Percentiles rank a stretch among this genome's conserved stretches.
Conservation (phyloP, 2,888 invertebrate genomes). For the Seladonia tumulorum region DNA sequence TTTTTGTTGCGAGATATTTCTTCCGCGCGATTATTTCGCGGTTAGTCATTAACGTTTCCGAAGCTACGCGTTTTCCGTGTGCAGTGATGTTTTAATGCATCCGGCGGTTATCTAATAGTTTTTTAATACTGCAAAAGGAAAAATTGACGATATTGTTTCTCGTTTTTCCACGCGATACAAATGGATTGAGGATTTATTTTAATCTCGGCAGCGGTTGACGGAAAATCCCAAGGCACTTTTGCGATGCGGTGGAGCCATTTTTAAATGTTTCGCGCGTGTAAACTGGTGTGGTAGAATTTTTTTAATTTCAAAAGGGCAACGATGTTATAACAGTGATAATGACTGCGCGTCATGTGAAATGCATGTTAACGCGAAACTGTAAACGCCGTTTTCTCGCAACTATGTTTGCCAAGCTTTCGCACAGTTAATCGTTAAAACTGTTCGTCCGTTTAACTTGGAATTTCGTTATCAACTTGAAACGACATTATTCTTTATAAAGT, state of each 20-base stretch:
- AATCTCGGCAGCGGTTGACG: not conserved
- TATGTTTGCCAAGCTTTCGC: not conserved
- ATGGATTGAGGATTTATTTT: not conserved
- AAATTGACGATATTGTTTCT: no score
- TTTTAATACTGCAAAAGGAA: no score
- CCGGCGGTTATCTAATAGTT: no score
- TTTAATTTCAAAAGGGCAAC: not conserved
- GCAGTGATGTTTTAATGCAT: no score
- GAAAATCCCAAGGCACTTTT: not conserved
- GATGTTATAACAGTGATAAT: not conserved
- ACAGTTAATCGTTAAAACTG: not conserved
- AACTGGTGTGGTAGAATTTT: not conserved
- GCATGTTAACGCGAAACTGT: not conserved
- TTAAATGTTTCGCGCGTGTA: not conserved
- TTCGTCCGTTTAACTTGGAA: not conserved
- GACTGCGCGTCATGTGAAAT: not conserved
- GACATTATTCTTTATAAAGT: not conserved
- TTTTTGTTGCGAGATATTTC: not conserved
- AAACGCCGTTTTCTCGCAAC: not conserved
- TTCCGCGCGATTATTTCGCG: not conserved
- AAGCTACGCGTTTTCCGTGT: not conserved
- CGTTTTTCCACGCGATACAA: no score
- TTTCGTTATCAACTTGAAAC: not conserved
- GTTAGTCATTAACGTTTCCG: not conserved
- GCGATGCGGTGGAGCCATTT: not conserved